Evolutionary conservation across 2,888 invertebrate species (phyloP).

Genomic region (Hyalella azteca): DNA sequence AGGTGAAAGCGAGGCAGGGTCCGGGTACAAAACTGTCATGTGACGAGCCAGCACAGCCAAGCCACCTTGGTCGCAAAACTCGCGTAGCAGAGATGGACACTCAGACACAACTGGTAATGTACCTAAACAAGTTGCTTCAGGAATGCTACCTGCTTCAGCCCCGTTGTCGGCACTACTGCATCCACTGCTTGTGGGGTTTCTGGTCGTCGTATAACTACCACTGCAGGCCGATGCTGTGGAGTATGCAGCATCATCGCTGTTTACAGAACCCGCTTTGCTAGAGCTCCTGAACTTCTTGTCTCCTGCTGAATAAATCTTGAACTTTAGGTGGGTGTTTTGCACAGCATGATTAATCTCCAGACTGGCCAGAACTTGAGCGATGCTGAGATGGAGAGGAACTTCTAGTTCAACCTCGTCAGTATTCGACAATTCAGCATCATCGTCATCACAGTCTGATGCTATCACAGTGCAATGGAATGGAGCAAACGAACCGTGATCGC

Average conservation of each 20-base stretch:
- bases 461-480: constrained; percentile 3
- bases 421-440: not conserved
- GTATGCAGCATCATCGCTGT: not conserved
- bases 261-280: not conserved
- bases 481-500: too few relatives aligned
- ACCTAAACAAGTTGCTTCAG: constrained; percentile 65
- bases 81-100: constrained; percentile 72
- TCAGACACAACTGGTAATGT: constrained; percentile 62
- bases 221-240: not conserved
- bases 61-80: constrained; percentile 87
- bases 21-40: constrained; percentile 85
- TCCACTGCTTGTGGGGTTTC: too few relatives aligned
- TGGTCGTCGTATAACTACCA: too few relatives aligned
- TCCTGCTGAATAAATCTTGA: not conserved
- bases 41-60: constrained; percentile 86
- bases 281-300: not conserved
- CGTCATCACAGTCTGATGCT: not conserved
- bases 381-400: constrained; percentile 16
- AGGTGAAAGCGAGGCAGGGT: constrained; percentile 63
- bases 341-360: not conserved
- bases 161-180: not conserved
- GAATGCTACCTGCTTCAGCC: not conserved
- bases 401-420: not conserved
- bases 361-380: constrained; percentile 33
- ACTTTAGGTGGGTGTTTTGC: constrained; percentile 15